Conservation (phyloP, 2,797 vertebrate genomes). For the Tadarida brasiliensis region DNA sequence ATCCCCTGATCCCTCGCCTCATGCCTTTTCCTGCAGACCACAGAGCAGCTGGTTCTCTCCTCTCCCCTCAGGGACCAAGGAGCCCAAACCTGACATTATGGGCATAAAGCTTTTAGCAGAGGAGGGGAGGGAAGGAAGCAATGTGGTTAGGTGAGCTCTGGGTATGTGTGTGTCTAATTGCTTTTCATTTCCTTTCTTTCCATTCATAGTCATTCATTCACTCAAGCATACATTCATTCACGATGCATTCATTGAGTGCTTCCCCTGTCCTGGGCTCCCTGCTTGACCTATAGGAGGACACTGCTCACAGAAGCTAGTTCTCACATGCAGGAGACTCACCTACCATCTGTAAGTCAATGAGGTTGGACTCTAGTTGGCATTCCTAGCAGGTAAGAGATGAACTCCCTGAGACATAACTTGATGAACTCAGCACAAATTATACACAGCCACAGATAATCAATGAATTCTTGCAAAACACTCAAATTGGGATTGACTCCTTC, state of each 20-base stretch:
- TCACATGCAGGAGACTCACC: not conserved
- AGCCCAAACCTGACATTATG: constrained; percentile 57
- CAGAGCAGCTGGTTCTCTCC: constrained; percentile 26
- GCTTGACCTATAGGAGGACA: not conserved
- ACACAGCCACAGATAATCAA: not conserved
- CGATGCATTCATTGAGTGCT: not conserved
- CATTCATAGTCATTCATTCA: constrained; percentile 76
- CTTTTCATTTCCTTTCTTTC: constrained; percentile 69
- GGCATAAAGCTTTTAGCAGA: constrained; percentile 76
- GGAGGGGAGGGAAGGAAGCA: constrained; percentile 70
- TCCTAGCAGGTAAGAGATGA: not conserved
- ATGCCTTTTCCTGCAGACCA: constrained; percentile 53
- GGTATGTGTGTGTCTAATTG: constrained; percentile 64
- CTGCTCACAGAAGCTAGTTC: not conserved
- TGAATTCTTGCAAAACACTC: not conserved
- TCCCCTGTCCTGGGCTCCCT: not conserved
- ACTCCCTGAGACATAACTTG: not conserved
- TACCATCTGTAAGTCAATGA: not conserved
- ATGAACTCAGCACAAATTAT: not conserved
- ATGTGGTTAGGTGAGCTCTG: constrained; percentile 75
- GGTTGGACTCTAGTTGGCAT: not conserved
- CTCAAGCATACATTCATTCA: constrained; percentile 67
- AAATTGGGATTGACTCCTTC: not conserved
- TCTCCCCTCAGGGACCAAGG: not conserved
- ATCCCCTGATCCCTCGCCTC: not conserved